Base-by-base conservation (phyloP, 2,113 vertebrate species). In the Cinclus mexicanus region DNA sequence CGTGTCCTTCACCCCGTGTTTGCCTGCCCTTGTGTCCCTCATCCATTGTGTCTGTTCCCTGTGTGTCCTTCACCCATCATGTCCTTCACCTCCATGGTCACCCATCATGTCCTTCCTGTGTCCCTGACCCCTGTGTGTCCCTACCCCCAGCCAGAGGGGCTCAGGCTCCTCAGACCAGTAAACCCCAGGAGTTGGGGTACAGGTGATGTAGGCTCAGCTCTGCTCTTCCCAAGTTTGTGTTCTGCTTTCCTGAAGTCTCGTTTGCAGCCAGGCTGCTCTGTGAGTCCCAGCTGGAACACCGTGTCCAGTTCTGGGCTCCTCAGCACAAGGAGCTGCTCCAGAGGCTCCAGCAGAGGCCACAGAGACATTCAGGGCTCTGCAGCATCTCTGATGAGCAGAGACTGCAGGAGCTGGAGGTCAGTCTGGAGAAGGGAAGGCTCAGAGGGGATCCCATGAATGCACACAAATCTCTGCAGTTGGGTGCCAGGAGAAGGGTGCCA, bases 101-200 rank as follows among this genome's bases (percentile, higher is more conserved):
- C 25, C 42, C 42, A 14, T 14, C 15, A 6, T 14, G 42, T 15
- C 42, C 14, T 42, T 42, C 42, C 17, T 22, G 35, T 37, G 35
- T 49, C 47, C 46, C 46, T 46, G 46, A 21, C 12, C 49, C 25
- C 50, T 25, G 26, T 41, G 9, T 50, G 11, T 26, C 9, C 22
- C 23, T 23, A 23, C 24, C 35, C 53, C 47, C 47, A 17, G n/a
- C 28, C 56, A 9, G 4, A 3, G 55, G n/a, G 25, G 1, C 8
- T 1, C 59, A 13, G 24, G 2, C 11, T 8, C 31, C 47, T 22
- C 16, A 7, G 24, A 9, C 1, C 9, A 3, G 25, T 3, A 1
- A 16, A 16, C 20, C 47, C 6, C 1, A 1, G 21, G 3, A 29
- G 2, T 1, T 13, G 14, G 47, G 39, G 5, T 14, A 2, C 11